Conservation (phyloP, 2,888 invertebrate species). For the Phrixothrix hirtus region DNA sequence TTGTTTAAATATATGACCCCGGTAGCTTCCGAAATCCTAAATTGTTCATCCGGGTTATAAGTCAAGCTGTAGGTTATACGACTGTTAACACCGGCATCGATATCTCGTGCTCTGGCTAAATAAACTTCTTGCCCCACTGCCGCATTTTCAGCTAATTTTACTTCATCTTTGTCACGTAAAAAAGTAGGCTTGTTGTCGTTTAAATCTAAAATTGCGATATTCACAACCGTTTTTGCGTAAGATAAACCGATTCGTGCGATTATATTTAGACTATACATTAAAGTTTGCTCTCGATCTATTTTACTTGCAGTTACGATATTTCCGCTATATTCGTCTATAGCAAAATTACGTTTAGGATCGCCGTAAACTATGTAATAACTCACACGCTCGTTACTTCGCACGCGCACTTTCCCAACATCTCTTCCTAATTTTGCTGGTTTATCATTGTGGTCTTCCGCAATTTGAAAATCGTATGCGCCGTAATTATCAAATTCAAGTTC, state of each 20-base stretch:
- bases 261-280: constrained; percentile 77
- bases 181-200: constrained; percentile 92
- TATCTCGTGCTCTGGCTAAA: constrained; percentile 83
- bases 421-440: constrained; percentile 64
- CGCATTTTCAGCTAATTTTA: constrained; percentile 81
- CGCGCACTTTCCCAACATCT: constrained; percentile 77
- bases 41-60: constrained; percentile 78
- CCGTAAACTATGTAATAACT: constrained; percentile 81
- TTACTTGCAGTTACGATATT: constrained; percentile 75
- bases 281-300: constrained; percentile 82
- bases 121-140: constrained; percentile 94
- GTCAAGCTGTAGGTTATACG: constrained; percentile 80
- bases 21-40: constrained; percentile 81
- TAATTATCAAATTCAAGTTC: constrained; percentile 75
- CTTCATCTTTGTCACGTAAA: constrained; percentile 76
- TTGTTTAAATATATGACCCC: constrained; percentile 88
- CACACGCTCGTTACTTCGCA: constrained; percentile 58
- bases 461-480: constrained; percentile 79
- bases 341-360: constrained; percentile 76
- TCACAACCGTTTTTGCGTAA: constrained; percentile 78
- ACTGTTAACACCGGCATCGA: constrained; percentile 88
- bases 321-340: constrained; percentile 79
- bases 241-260: constrained; percentile 76
- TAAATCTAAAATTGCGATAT: constrained; percentile 80
- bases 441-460: constrained; percentile 78